Conservation (phyloP, 2,888 invertebrate genomes). For the Galeruca laticollis region DNA sequence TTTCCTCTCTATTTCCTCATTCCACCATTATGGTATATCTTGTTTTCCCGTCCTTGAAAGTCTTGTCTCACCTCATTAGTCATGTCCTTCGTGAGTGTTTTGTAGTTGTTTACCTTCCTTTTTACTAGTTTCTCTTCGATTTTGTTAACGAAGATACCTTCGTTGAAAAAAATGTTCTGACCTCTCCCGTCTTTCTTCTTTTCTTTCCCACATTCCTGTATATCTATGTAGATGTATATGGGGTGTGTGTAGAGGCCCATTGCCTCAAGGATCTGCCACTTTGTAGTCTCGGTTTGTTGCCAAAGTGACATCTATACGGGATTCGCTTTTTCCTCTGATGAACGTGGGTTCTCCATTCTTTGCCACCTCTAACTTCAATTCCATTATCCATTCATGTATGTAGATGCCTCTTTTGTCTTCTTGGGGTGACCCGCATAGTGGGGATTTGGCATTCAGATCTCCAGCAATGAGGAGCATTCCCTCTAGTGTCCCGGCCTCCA, state of each 20-base stretch:
- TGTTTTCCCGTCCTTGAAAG: no score
- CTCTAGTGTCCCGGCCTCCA: neutral
- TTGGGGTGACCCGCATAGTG: neutral
- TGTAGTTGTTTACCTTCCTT: neutral
- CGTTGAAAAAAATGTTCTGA: no score
- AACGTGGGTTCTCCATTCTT: conserved; percentile 16
- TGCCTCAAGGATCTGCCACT: neutral
- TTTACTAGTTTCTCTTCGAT: no score
- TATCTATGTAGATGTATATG: conserved; percentile 1
- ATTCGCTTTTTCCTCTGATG: no score
- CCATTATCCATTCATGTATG: conserved; percentile 1
- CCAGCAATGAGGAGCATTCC: neutral
- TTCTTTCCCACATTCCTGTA: neutral
- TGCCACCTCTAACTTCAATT: neutral
- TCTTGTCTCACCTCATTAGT: no score
- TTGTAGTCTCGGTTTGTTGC: no score
- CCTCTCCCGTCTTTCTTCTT: neutral
- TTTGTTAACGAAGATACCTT: no score
- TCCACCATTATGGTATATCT: neutral
- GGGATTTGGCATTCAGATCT: conserved; percentile 20
- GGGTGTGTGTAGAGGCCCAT: neutral
- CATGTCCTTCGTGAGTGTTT: no score
- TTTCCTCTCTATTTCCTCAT: conserved; percentile 11
- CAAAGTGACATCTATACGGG: no score
- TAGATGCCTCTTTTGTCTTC: conserved; percentile 8